phyloP scores from a whole-genome alignment of 2,797 vertebrate species.

The Crenichthys baileyi region DNA sequence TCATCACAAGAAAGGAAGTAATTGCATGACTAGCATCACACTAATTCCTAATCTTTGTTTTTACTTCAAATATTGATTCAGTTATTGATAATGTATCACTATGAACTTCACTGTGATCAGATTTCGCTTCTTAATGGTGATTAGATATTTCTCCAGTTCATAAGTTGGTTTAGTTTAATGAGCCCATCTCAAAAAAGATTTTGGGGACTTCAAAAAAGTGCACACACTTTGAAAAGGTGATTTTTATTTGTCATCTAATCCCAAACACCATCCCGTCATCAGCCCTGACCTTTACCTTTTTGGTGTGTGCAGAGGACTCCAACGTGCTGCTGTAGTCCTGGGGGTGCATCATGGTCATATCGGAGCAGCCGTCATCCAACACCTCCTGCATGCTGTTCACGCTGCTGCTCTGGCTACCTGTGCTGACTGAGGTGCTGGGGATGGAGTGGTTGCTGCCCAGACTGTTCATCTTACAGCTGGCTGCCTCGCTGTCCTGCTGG shows the following conservation, averaged over 20 bases:
- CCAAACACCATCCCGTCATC: background rate
- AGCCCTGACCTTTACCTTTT: slow-evolving; percentile 84
- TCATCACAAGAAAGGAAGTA: slow-evolving; percentile 10
- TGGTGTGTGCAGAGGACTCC: slow-evolving; percentile 87
- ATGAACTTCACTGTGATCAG: background rate
- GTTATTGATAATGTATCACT: background rate
- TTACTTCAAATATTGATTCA: background rate
- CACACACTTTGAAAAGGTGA: background rate
- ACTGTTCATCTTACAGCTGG: slow-evolving; percentile 95
- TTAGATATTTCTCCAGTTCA: too few species aligned
- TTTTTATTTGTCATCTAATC: background rate
- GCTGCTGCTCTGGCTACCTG: slow-evolving; percentile 97
- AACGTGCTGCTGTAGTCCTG: slow-evolving; percentile 86
- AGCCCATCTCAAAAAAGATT: background rate
- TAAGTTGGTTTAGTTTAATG: background rate
- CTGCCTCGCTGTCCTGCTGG: slow-evolving; percentile 93
- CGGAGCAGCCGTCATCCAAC: slow-evolving; percentile 91
- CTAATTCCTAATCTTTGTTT: background rate
- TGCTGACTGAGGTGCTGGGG: slow-evolving; percentile 96
- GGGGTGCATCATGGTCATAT: slow-evolving; percentile 87
- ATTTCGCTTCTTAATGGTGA: background rate
- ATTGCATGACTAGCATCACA: background rate
- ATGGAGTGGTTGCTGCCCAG: slow-evolving; percentile 98
- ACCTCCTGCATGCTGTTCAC: slow-evolving; percentile 98
- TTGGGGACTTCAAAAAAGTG: background rate